Base-by-base conservation (phyloP, 2,797 vertebrate genomes). In the Tadarida brasiliensis region DNA sequence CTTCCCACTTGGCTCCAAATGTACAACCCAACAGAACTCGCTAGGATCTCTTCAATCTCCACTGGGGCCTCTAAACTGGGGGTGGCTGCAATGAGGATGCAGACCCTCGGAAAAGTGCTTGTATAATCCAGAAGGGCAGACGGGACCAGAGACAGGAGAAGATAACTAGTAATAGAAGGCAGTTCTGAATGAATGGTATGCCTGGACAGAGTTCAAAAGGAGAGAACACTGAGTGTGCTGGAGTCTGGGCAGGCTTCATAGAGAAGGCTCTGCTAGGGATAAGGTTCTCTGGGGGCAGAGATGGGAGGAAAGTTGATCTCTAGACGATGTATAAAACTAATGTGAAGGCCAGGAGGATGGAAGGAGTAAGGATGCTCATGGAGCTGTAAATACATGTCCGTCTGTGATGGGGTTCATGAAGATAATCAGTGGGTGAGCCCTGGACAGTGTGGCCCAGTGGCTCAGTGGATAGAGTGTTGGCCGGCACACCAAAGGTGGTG, bases 1-100 rank as follows among this genome's bases (percentile, higher is more conserved):
- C 57, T 91, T 83, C 80, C 84, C 17, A 67, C 15, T 83, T 63
- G 47, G 16, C 20, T 96, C 59, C 71, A 91, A 84, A 86, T 63
- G 54, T 39, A 71, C 3, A 89, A 30, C 11, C 80, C 49, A 57
- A 26, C 5, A 80, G 54, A 17, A 28, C 26, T 95, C 51, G 33
- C 0, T 12, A 56, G 35, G 30, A 39, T 14, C 44, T 82, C 61
- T 85, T 73, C 33, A 30, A 0, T 71, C 70, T 89, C 44, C 28
- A 33, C 8, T 74, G 68, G 44, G 73, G 20, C 28, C 70, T 84
- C 47, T 44, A 54, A 71, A 24, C 16, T 84, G 9, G 57, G 20
- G 67, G 78, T 33, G 51, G 57, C 17, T 87, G 51, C 26, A 39
- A 0, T 24, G 54, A 57, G 20, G 39, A 63, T 54, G 44, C 22